Evolutionary conservation across 1,140 invertebrate species (phyloP), one percentile per base, ranked within the genome.

Genomic region (Pseudoatta argentina): DNA sequence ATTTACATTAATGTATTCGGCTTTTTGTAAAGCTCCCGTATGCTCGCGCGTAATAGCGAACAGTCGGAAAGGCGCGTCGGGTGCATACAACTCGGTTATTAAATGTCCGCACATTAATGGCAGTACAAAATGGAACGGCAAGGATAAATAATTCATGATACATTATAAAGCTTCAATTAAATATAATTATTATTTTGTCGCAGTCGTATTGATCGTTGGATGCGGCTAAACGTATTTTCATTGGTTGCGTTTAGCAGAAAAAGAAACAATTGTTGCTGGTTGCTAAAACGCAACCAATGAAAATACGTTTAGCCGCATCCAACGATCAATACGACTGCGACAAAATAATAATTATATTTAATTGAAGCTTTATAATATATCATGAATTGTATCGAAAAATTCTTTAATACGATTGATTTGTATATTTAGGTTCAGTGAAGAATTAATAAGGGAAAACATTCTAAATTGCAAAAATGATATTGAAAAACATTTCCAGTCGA

Each of bases 111-210:
- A 61, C n/a, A 55, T 79, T 79, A 79, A 79, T 24, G 63, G 27
- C 6, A 71, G 16, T 48, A 64, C 12, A 55, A 69, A 61, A 75
- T 75, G 55, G n/a, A 39, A 34, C 14, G 48, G 66, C 27, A n/a
- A 16, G 48, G 21, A 55, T 81, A 81, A 81, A 81, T 81, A 71
- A 81, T 81, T 81, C 77, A 81, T 81, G 16, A 55, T 21, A 30
- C 16, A 2, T 55, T 81, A 39, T 69, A 69, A 69, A 81, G 48
- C 21, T 21, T n/a, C 48, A 64, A 69, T 81, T 10, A 51, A 44
- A 64, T 27, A 71, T 55, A 57, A 81, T 81, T 16, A 27, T 81
- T 81, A 71, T 69, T 39, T 57, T 21, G 16, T 55, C 48, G 64
- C 77, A 2, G 59, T 48, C 61, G 61, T 21, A 66, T 66, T 51